Evolutionary conservation across 2,888 invertebrate genomes (phyloP).

Genomic region (Eupithecia abbreviata): DNA sequence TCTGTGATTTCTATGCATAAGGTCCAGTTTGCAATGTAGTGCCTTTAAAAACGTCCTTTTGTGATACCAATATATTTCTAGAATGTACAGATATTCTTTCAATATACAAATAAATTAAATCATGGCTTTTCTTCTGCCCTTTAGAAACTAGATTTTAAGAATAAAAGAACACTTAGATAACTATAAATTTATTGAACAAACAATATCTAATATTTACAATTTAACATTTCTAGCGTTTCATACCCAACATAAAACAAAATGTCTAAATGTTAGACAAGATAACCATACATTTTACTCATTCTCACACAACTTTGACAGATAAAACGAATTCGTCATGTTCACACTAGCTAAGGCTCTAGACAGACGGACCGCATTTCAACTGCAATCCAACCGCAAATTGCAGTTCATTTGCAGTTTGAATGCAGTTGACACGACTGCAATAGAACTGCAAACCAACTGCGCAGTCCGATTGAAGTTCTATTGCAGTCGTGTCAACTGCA

Average conservation of each 20-base stretch:
- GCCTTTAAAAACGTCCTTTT: constrained; percentile 81
- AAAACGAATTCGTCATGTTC: constrained; percentile 5
- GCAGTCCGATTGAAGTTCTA: too few species aligned
- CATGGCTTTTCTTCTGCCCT: constrained; percentile 44
- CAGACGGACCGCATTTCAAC: too few species aligned
- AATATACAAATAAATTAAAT: constrained; percentile 69
- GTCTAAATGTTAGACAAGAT: constrained; percentile 31
- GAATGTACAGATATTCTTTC: constrained; percentile 81
- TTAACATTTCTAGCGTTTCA: constrained; percentile 9
- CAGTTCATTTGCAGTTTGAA: too few species aligned
- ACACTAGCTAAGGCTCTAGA: background rate
- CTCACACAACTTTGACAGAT: constrained; percentile 7
- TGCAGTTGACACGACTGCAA: too few species aligned
- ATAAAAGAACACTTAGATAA: constrained; percentile 15
- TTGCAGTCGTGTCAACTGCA: too few species aligned
- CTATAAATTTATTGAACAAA: constrained; percentile 36
- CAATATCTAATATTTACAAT: constrained; percentile 45
- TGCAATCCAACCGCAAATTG: too few species aligned
- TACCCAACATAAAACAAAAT: constrained; percentile 4
- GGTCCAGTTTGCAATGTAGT: constrained; percentile 56
- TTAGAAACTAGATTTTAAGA: background rate
- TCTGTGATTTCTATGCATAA: constrained; percentile 38
- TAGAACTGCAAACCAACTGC: too few species aligned
- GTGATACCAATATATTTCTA: constrained; percentile 78
- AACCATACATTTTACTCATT: background rate